Evolutionary conservation across 1,140 invertebrate genomes (phyloP), one percentile per base, ranked within the genome.

Genomic region (Panagrolaimus sp.): DNA sequence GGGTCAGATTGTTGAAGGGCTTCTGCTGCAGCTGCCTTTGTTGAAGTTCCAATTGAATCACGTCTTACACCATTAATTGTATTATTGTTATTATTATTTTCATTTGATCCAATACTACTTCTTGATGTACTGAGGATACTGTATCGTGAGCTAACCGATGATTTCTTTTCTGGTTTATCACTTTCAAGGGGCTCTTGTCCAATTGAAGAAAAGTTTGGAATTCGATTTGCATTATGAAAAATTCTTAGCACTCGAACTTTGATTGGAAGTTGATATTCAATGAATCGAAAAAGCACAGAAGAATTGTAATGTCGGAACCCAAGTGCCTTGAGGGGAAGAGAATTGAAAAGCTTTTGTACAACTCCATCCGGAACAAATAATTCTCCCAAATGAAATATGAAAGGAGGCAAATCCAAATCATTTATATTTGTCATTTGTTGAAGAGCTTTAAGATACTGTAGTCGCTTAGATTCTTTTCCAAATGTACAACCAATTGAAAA

Each of bases 301-400:
- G 72, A 72, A 53, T 76, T 76, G 71, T 73, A 78, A 53, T 76
- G 74, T 16, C 74, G 67, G 31, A 74, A 74, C 67, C 74, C 74
- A 16, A 76, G 44, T 25, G 76, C 72, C 38, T 48, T 71, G 8
- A 76, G 57, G 4, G 76, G 73, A 20, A 76, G 53, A 38, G 46
- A 45, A 9, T 74, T 46, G 13, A 76, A 64, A 45, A 78, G 63
- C 38, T 66, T 53, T 48, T 78, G 65, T 7, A 75, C 69, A 13
- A 73, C 53, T 16, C 20, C 71, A 14, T 78, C 72, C 9, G 74
- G 72, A 13, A 53, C 23, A n/a, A 57, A 63, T 20, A 67, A n/a
- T 43, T 76, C 67, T 63, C 48, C 31, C 20, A 76, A 45, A 63
- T 73, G 68, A 43, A 76, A 76, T 23, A 76, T 73, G 25, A 75